A percentile compares a stretch with the other conserved stretches of the same genome.
Conservation (phyloP, 2,113 vertebrate genomes). For the Tautogolabrus adspersus region DNA sequence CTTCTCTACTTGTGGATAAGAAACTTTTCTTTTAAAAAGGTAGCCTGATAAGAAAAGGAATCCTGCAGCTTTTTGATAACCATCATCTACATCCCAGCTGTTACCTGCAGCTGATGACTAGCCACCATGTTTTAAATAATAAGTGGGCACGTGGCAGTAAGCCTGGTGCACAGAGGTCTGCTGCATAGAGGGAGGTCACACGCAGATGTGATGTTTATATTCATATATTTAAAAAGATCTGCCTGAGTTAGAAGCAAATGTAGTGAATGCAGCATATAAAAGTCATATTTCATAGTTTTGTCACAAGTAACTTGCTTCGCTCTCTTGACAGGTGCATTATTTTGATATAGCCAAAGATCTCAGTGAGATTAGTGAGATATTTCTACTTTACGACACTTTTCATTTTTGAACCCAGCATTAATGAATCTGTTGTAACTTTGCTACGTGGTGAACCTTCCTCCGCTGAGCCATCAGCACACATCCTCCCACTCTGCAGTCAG, state of each 20-base stretch:
- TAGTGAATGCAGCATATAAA: neutral
- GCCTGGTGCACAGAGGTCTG: neutral
- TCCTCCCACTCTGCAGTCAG: slow-evolving; percentile 15
- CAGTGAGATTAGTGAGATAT: neutral
- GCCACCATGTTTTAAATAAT: neutral
- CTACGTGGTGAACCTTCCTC: neutral
- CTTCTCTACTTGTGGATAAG: neutral
- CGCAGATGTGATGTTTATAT: neutral
- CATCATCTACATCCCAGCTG: neutral
- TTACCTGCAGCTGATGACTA: neutral
- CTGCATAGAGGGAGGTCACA: neutral
- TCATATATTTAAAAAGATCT: neutral
- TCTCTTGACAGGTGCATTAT: neutral
- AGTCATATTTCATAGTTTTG: too few species aligned
- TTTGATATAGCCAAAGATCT: neutral
- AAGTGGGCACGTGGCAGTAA: neutral
- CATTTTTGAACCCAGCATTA: neutral
- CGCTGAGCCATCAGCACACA: neutral
- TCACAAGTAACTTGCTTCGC: too few species aligned
- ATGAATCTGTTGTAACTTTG: neutral
- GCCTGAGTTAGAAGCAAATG: too few species aligned
- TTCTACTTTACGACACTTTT: neutral
- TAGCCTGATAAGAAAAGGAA: neutral
- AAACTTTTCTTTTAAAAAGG: neutral
- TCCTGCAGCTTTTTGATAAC: neutral